These are phyloP conservation scores for Falco berigora DNA, from an alignment of 2,797 vertebrate genomes.

Conservation along the genomic window DNA sequence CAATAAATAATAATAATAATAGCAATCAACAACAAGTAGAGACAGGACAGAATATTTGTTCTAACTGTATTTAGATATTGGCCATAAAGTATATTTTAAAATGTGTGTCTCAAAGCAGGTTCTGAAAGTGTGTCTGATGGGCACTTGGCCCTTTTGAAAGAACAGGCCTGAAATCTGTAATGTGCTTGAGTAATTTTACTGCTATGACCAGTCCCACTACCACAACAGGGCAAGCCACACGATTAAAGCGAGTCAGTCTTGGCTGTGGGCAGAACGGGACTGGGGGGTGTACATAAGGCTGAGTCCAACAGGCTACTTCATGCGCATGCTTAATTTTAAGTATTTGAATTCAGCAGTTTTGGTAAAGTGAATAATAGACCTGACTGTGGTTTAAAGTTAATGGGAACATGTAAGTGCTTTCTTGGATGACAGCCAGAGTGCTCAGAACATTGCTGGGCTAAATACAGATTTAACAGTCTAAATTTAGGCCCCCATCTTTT, in stretches of 20 bases:
- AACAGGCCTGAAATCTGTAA: background rate
- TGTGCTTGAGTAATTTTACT: background rate
- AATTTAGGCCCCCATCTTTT: slow-evolving; percentile 40
- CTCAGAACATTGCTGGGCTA: background rate
- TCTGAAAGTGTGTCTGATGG: background rate
- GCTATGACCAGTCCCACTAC: background rate
- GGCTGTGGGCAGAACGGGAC: background rate
- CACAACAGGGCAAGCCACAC: fast-evolving
- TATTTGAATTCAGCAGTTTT: background rate
- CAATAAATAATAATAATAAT: background rate
- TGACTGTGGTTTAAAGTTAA: slow-evolving; percentile 39
- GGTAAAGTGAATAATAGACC: slow-evolving; percentile 27
- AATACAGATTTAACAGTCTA: slow-evolving; percentile 39
- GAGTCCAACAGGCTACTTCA: background rate
- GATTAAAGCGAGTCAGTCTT: background rate
- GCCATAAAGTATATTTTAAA: background rate
- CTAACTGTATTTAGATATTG: background rate
- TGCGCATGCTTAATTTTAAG: background rate
- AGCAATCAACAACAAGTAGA: background rate
- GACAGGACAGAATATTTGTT: background rate
- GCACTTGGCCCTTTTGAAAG: background rate
- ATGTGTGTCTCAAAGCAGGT: background rate
- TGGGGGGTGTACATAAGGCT: background rate
- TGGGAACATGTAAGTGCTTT: slow-evolving; percentile 36
- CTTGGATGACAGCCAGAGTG: slow-evolving; percentile 11